These are phyloP conservation scores for Gracilinanus agilis DNA, from an alignment of 2,113 vertebrate species.

Conservation along the genomic window DNA sequence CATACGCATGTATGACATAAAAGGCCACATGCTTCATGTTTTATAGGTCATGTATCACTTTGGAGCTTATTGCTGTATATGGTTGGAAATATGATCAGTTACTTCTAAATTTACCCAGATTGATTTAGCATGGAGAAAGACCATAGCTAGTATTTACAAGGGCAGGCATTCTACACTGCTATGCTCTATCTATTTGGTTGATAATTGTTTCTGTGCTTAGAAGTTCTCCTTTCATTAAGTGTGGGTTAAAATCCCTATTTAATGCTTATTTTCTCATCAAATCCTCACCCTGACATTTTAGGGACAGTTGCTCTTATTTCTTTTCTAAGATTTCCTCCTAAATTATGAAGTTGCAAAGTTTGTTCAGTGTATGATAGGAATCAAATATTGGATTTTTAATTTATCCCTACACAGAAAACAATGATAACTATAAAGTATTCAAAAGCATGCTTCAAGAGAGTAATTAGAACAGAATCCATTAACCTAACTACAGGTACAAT, in stretches of 20 bases:
- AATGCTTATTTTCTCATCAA: not conserved
- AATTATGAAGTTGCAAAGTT: not conserved
- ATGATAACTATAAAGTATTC: not conserved
- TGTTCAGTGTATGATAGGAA: not conserved
- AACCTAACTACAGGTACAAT: not conserved
- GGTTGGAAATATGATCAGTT: not conserved
- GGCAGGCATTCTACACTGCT: too few relatives aligned
- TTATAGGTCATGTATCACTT: not conserved
- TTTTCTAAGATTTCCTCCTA: not conserved
- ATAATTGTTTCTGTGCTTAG: not conserved
- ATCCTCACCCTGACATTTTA: not conserved
- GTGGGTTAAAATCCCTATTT: not conserved
- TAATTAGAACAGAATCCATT: not conserved
- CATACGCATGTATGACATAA: not conserved
- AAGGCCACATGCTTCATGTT: too few relatives aligned
- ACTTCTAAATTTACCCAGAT: not conserved
- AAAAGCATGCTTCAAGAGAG: not conserved
- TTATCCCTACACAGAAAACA: not conserved
- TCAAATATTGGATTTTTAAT: not conserved
- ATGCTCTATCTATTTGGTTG: not conserved
- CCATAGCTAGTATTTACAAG: not conserved
- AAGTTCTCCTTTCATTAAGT: not conserved
- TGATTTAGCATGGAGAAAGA: not conserved
- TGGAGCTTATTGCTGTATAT: not conserved
- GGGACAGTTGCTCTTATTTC: not conserved